Evolutionary conservation across 2,113 vertebrate species (phyloP).

Genomic region (Planiliza haematocheilus): DNA sequence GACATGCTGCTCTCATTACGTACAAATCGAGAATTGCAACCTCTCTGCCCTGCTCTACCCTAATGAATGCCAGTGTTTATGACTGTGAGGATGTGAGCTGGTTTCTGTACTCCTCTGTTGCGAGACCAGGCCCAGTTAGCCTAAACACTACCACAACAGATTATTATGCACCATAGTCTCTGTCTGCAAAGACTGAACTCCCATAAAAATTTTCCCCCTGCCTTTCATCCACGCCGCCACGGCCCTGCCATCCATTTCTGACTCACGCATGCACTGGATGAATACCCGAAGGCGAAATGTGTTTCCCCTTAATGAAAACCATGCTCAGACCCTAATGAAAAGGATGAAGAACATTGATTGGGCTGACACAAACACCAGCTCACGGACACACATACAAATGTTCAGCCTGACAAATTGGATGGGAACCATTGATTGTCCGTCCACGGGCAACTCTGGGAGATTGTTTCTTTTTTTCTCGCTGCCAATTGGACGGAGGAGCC

Average conservation of each 20-base stretch:
- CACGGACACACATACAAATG: conserved; percentile 54
- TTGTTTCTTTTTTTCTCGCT: conserved; percentile 64
- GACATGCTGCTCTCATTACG: conserved; percentile 77
- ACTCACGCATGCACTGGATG: conserved; percentile 57
- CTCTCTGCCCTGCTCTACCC: conserved; percentile 57
- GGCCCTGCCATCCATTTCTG: conserved; percentile 67
- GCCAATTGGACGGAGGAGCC: conserved; percentile 33
- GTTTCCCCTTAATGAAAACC: conserved; percentile 78
- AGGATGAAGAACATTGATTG: conserved; percentile 77
- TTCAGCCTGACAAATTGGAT: conserved; percentile 67
- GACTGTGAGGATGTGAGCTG: conserved; percentile 64
- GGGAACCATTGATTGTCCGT: conserved; percentile 71
- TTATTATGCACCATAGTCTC: conserved; percentile 68
- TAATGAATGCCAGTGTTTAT: conserved; percentile 80
- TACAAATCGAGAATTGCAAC: conserved; percentile 68
- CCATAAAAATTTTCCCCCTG: conserved; percentile 48
- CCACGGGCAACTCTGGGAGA: conserved; percentile 50
- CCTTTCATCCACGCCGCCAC: conserved; percentile 56
- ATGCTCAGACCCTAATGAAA: conserved; percentile 76
- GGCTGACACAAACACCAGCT: conserved; percentile 61
- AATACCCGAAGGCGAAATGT: conserved; percentile 71
- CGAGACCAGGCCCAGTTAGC: conserved; percentile 68
- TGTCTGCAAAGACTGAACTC: conserved; percentile 66
- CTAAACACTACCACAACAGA: conserved; percentile 72
- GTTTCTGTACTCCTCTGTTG: conserved; percentile 66